Evolutionary conservation across 2,113 vertebrate genomes (phyloP).

Genomic region (Planiliza haematocheilus): DNA sequence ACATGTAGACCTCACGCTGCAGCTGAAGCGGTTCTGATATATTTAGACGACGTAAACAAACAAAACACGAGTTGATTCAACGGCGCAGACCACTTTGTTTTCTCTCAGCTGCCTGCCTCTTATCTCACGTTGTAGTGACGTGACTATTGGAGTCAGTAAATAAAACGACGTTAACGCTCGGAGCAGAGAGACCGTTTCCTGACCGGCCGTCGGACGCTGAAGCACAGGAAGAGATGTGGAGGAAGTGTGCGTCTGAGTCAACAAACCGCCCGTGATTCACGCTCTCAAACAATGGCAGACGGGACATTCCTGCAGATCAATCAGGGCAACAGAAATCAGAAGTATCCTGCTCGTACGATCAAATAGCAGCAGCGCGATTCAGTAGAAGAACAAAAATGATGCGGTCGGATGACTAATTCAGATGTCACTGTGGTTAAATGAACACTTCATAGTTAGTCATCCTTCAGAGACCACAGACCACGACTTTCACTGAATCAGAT

Average conservation of each 20-base stretch:
- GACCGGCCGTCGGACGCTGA: not conserved
- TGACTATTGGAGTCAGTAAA: no score
- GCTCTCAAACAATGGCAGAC: slow-evolving; percentile 20
- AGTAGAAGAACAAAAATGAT: not conserved
- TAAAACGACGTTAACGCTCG: no score
- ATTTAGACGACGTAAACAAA: no score
- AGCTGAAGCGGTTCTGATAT: no score
- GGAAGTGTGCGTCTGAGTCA: slow-evolving; percentile 54
- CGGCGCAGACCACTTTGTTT: no score
- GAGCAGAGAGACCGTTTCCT: slow-evolving; percentile 14
- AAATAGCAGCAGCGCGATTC: slow-evolving; percentile 20
- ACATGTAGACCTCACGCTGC: no score
- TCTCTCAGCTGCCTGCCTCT: no score
- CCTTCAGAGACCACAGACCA: no score
- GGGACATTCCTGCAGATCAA: slow-evolving; percentile 42
- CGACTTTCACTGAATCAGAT: no score
- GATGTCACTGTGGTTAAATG: not conserved
- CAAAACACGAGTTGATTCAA: no score
- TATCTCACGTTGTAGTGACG: no score
- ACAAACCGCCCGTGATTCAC: slow-evolving; percentile 46
- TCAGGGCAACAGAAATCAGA: slow-evolving; percentile 5
- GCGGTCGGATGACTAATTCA: not conserved
- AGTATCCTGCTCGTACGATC: slow-evolving; percentile 18
- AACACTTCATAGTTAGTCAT: no score
- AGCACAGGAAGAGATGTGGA: slow-evolving; percentile 53